Evolutionary conservation across 1,140 invertebrate species (phyloP).

Genomic region (Belonocnema kinseyi): DNA sequence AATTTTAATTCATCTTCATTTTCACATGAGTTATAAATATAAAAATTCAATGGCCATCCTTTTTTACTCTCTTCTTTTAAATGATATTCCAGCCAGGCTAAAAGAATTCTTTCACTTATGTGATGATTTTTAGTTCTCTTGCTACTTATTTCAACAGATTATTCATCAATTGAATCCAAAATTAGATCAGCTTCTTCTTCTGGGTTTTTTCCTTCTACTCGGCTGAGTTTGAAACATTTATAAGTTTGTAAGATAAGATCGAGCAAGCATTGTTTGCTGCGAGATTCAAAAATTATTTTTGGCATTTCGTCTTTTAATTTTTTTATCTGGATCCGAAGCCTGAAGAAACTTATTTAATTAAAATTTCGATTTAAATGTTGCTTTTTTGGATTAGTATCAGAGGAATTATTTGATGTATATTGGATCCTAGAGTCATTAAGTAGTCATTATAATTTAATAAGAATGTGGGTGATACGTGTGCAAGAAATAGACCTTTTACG

Average conservation of each 20-base stretch:
- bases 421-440: neutral
- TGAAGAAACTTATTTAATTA: conserved; percentile 28
- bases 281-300: conserved; percentile 50
- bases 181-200: neutral
- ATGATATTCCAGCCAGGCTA: conserved; percentile 56
- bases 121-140: neutral
- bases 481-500: conserved; percentile 55
- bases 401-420: too few relatives aligned
- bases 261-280: conserved; percentile 70
- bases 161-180: too few relatives aligned
- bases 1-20: conserved; percentile 32
- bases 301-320: conserved; percentile 18
- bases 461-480: conserved; percentile 60
- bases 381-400: too few relatives aligned
- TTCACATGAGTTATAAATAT: conserved; percentile 37
- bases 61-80: conserved; percentile 44
- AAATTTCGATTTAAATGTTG: too few relatives aligned
- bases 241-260: conserved; percentile 69
- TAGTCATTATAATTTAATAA: conserved; percentile 66
- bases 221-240: conserved; percentile 62
- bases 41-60: conserved; percentile 48
- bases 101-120: conserved; percentile 44
- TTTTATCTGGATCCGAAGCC: conserved; percentile 1
- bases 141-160: neutral
- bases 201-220: conserved; percentile 28